Percentiles rank a stretch among this genome's conserved stretches.
These are phyloP conservation scores for Synanthedon tipuliformis DNA, from an alignment of 2,888 invertebrate species.

Conservation along the genomic window DNA sequence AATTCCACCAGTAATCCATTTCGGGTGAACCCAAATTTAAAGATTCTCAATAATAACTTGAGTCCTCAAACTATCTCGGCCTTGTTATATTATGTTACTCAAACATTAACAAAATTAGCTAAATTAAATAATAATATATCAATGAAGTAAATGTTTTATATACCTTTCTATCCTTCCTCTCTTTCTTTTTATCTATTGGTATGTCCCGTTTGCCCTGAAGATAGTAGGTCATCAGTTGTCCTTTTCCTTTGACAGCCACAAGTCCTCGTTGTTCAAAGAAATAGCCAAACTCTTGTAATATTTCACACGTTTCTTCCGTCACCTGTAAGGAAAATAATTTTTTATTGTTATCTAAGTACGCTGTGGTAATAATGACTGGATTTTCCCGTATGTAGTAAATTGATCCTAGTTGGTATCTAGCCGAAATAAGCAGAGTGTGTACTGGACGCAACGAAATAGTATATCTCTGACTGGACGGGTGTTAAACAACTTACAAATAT, in stretches of 20 bases:
- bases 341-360: too few relatives aligned
- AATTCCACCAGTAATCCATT: background rate
- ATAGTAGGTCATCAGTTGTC: slow-evolving; percentile 95
- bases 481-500: too few relatives aligned
- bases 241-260: slow-evolving; percentile 97
- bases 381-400: too few relatives aligned
- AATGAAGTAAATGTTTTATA: background rate
- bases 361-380: too few relatives aligned
- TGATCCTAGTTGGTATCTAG: too few relatives aligned
- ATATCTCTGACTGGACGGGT: too few relatives aligned
- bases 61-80: background rate
- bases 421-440: too few relatives aligned
- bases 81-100: background rate
- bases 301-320: slow-evolving; percentile 92
- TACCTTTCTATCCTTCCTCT: background rate
- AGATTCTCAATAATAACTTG: background rate
- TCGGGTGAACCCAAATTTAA: background rate
- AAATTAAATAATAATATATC: background rate
- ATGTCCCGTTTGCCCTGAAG: slow-evolving; percentile 72
- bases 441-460: too few relatives aligned
- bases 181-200: slow-evolving; percentile 9
- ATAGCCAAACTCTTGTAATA: slow-evolving; percentile 90
- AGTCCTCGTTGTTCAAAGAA: slow-evolving; percentile 94
- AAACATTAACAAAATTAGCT: background rate
- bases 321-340: slow-evolving; percentile 71